phyloP scores from a whole-genome alignment of 1,140 invertebrate species.

The Eumeta japonica region DNA sequence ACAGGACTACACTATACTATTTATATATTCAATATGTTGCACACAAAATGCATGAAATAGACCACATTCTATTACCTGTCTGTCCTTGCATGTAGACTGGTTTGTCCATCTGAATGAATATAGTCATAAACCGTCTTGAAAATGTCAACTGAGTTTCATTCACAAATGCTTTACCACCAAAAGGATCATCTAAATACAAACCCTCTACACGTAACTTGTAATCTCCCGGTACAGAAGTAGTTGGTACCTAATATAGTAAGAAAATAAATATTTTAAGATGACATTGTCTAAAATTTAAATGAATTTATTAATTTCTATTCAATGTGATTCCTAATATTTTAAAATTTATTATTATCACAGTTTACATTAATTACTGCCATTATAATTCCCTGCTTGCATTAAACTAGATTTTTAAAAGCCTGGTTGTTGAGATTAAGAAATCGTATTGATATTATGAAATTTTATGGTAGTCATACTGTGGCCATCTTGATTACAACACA shows the following conservation, averaged over 20 bases:
- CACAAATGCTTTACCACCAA: constrained; percentile 80
- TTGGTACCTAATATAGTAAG: constrained; percentile 67
- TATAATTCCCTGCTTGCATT: no score
- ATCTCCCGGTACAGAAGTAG: constrained; percentile 74
- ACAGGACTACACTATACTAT: no score
- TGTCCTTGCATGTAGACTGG: constrained; percentile 93
- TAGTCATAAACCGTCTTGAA: constrained; percentile 84
- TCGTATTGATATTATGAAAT: no score
- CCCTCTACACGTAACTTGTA: constrained; percentile 89
- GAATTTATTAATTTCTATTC: background rate
- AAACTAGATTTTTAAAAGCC: no score
- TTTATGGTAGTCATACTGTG: no score
- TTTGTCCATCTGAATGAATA: constrained; percentile 94
- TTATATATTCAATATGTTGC: no score
- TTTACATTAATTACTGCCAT: no score
- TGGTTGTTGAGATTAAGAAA: no score
- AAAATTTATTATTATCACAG: no score
- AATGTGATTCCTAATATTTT: background rate
- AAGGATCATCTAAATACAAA: constrained; percentile 72
- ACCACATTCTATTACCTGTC: constrained; percentile 69
- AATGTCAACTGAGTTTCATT: constrained; percentile 81
- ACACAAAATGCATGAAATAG: background rate
- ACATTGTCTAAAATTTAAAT: background rate
- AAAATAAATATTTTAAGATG: background rate
- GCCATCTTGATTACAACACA: no score